Conservation (phyloP, 2,888 invertebrate genomes). For the Tetragonisca angustula region DNA sequence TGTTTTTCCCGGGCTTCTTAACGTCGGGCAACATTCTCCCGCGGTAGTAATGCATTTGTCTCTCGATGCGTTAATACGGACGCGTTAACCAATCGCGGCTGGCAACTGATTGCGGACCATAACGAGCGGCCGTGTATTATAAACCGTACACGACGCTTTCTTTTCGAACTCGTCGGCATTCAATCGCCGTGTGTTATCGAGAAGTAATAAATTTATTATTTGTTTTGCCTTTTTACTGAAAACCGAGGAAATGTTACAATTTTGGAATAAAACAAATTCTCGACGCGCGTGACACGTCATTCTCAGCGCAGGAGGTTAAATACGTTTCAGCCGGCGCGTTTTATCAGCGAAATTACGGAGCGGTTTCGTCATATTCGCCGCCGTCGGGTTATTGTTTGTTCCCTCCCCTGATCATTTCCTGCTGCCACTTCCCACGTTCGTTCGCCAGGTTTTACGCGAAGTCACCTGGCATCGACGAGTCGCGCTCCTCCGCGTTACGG, state of each 20-base stretch:
- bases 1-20: background rate
- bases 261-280: too few species aligned
- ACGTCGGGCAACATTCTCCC: too few species aligned
- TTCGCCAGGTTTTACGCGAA: constrained; percentile 33
- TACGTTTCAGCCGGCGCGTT: background rate
- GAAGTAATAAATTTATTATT: too few species aligned
- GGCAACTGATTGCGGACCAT: too few species aligned
- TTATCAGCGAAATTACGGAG: constrained; percentile 3
- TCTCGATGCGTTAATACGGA: background rate
- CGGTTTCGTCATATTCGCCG: constrained; percentile 40
- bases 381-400: constrained; percentile 43
- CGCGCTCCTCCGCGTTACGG: constrained; percentile 35
- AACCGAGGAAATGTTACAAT: too few species aligned
- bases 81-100: background rate
- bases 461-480: constrained; percentile 38
- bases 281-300: too few species aligned
- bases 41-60: background rate
- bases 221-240: too few species aligned
- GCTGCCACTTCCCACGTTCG: constrained; percentile 59
- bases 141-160: too few species aligned
- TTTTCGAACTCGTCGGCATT: too few species aligned
- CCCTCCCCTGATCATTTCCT: constrained; percentile 43
- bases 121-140: too few species aligned
- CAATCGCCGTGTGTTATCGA: too few species aligned
- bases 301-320: too few species aligned